Evolutionary conservation across 2,888 invertebrate genomes (phyloP), one percentile per base, ranked within the genome.

Genomic region (Stegophylla sp.): DNA sequence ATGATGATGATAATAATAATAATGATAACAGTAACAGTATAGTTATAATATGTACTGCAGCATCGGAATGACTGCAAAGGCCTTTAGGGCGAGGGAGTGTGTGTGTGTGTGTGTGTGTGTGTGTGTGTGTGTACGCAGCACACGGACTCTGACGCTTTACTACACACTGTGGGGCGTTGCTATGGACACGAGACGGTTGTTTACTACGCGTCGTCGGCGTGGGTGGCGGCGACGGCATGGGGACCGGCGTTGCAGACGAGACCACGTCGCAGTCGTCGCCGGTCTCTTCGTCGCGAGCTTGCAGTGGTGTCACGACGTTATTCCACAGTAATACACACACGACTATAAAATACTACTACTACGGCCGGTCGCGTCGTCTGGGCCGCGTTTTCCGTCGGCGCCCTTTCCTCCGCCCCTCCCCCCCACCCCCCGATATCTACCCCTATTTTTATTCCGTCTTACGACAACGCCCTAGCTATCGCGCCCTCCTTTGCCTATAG

Each of bases 141-240:
- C 56, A 53, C 23, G n/a, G 26, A 26, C 26, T n/a, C 12, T 12
- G 5, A 64, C 63, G 63, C 20, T n/a, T 10, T n/a, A 28, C 17
- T n/a, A 12, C 5, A 23, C 28, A 43, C 23, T 43, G 41, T 69
- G 79, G 79, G 69, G 79, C 71, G 79, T 79, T 79, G 79, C 79
- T 45, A 79, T 79, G 79, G 79, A 79, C 79, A 79, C 79, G 48
- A 79, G 79, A 79, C 71, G 79, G 69, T 79, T 79, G 79, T 79
- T 79, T 76, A 76, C 75, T 34, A 51, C 74, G 63, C 74, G 77
- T 13, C 76, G 67, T 15, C 77, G 41, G 23, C 41, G 28, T 1
- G 17, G 26, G 5, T 20, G 26, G 15, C 45, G 13, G 45, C 43
- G 48, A 48, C 10, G 34, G 51, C 1, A 0, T 10, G 17, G 56